These are phyloP conservation scores for Dromas ardeola DNA, from an alignment of 2,113 vertebrate species.

Conservation along the genomic window DNA sequence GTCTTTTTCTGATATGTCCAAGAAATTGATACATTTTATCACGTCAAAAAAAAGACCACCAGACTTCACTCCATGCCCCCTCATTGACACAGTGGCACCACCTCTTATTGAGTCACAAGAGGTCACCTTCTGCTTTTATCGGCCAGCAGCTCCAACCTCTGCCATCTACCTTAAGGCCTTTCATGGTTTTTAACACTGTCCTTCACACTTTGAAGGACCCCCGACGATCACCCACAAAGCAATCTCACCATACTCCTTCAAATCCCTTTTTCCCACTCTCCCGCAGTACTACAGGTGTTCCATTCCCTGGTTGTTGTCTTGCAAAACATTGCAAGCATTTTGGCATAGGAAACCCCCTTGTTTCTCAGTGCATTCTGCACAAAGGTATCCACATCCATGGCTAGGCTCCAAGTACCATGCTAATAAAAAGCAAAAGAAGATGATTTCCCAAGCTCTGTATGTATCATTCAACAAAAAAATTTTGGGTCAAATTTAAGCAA, in stretches of 20 bases:
- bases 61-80: neutral
- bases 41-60: neutral
- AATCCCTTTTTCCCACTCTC: neutral
- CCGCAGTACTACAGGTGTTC: neutral
- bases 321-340: neutral
- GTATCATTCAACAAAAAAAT: neutral
- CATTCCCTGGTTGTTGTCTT: neutral
- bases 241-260: neutral
- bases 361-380: neutral
- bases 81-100: no score
- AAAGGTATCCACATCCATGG: neutral
- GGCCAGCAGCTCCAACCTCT: neutral
- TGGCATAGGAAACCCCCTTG: neutral
- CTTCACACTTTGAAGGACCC: neutral
- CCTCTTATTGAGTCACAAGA: neutral
- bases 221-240: neutral
- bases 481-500: neutral
- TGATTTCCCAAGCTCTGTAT: neutral
- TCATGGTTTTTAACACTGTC: neutral
- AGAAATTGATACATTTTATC: neutral
- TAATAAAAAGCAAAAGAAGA: neutral
- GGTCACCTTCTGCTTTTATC: neutral
- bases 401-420: neutral
- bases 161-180: neutral
- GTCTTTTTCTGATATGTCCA: neutral